Percentiles rank a stretch among this genome's conserved stretches.
Evolutionary conservation across 30 jellyfish, hydroid and myxozoan species (phyloP).

Genomic region (Hydra vulgaris): DNA sequence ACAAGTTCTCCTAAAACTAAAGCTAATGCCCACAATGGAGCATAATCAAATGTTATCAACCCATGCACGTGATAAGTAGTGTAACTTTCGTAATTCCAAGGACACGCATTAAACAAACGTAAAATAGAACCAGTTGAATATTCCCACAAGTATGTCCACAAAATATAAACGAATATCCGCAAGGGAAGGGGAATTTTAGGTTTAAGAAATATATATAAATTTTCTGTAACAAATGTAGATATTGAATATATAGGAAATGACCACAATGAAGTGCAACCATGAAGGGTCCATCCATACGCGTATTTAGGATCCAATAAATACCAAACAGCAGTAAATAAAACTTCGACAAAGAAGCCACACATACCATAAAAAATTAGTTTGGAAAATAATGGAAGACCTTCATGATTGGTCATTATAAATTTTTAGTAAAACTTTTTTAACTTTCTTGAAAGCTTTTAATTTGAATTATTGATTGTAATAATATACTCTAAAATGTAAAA

Average conservation of each 20-base stretch:
- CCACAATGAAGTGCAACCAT: constrained; percentile 91
- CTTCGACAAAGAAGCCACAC: constrained; percentile 78
- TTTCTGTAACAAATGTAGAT: constrained; percentile 57
- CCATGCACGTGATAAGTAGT: constrained; percentile 69
- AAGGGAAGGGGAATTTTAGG: constrained; percentile 29
- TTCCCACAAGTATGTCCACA: constrained; percentile 91
- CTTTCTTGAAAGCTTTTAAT: background rate
- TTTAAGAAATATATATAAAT: constrained; percentile 29
- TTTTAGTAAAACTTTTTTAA: too few species aligned
- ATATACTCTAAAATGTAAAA: too few species aligned
- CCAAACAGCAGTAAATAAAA: constrained; percentile 83
- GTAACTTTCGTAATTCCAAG: constrained; percentile 86
- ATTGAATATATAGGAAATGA: constrained; percentile 85
- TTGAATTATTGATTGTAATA: too few species aligned
- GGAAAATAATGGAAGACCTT: constrained; percentile 74
- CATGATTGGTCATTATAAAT: constrained; percentile 19
- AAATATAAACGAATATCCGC: constrained; percentile 51
- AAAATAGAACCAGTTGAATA: constrained; percentile 62
- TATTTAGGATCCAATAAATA: constrained; percentile 44
- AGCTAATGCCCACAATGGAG: constrained; percentile 82
- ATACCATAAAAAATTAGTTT: constrained; percentile 70
- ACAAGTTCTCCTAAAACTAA: constrained; percentile 67
- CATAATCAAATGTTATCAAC: constrained; percentile 77
- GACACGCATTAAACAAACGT: constrained; percentile 84
- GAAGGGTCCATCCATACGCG: constrained; percentile 63